These are phyloP conservation scores for Calonectris borealis DNA, from an alignment of 2,113 vertebrate species.

Conservation along the genomic window DNA sequence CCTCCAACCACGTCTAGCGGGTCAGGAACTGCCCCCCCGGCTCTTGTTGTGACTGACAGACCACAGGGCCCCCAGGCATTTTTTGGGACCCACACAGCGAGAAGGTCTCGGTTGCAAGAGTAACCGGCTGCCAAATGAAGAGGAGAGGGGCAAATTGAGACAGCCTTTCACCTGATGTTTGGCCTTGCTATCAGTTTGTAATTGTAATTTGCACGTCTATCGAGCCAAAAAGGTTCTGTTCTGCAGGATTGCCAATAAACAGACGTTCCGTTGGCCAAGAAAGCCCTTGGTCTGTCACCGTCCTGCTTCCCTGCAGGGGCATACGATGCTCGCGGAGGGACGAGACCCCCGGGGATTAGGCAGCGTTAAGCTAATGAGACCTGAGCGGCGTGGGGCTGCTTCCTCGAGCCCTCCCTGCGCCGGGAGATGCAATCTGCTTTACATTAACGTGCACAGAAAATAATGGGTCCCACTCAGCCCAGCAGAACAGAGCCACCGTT, in stretches of 20 bases:
- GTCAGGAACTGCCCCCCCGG: not conserved
- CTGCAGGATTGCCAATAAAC: accelerated
- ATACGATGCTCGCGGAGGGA: accelerated
- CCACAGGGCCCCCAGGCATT: not conserved
- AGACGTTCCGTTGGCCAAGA: accelerated
- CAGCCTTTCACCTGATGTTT: not conserved
- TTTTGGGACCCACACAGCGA: not conserved
- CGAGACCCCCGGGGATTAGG: not conserved
- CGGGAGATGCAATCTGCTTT: not conserved
- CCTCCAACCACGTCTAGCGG: not conserved
- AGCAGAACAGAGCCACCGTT: not conserved
- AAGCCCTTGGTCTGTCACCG: not conserved
- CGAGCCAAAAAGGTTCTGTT: accelerated
- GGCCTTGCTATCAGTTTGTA: not conserved
- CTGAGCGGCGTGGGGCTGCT: not conserved
- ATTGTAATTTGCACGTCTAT: not conserved
- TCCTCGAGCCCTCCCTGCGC: not conserved
- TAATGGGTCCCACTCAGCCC: not conserved
- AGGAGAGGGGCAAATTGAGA: not conserved
- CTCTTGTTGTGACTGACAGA: not conserved
- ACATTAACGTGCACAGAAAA: not conserved
- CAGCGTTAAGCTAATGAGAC: not conserved
- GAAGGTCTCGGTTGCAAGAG: not conserved
- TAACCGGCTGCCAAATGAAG: not conserved
- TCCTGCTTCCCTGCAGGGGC: not conserved